These are phyloP conservation scores for Tympanoctomys barrerae DNA, from an alignment of 2,797 vertebrate species.

Conservation along the genomic window DNA sequence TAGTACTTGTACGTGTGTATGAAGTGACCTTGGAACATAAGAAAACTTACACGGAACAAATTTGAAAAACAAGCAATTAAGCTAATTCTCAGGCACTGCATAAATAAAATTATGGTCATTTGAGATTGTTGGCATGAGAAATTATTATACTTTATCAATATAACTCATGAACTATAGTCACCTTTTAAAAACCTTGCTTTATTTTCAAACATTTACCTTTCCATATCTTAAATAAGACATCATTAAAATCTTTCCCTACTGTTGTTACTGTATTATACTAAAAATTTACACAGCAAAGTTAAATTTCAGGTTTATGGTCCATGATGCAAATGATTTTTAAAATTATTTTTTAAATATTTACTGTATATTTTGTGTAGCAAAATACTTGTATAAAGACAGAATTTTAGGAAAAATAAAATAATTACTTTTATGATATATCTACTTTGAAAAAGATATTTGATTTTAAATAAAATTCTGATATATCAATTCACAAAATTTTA, in stretches of 20 bases:
- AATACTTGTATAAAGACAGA: neutral
- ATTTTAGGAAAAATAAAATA: neutral
- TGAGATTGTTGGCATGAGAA: accelerated
- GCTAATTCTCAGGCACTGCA: neutral
- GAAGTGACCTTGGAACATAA: conserved; percentile 19
- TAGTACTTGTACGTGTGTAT: neutral
- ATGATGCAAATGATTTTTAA: neutral
- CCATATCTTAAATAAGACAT: neutral
- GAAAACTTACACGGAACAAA: neutral
- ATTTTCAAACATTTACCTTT: neutral
- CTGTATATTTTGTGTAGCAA: neutral
- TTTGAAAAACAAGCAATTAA: neutral
- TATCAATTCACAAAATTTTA: neutral
- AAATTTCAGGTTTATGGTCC: neutral
- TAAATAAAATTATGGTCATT: neutral
- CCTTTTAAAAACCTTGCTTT: neutral
- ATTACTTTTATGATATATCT: neutral
- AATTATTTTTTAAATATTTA: neutral
- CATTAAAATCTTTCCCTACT: neutral
- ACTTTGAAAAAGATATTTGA: neutral
- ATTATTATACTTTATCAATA: neutral
- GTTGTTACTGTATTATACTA: neutral
- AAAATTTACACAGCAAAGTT: neutral
- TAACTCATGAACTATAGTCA: neutral
- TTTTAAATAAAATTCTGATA: conserved; percentile 27